A percentile compares a stretch with the other conserved stretches of the same genome.
phyloP scores from a whole-genome alignment of 2,888 invertebrate species.

The Himalopsyche tibetana region DNA sequence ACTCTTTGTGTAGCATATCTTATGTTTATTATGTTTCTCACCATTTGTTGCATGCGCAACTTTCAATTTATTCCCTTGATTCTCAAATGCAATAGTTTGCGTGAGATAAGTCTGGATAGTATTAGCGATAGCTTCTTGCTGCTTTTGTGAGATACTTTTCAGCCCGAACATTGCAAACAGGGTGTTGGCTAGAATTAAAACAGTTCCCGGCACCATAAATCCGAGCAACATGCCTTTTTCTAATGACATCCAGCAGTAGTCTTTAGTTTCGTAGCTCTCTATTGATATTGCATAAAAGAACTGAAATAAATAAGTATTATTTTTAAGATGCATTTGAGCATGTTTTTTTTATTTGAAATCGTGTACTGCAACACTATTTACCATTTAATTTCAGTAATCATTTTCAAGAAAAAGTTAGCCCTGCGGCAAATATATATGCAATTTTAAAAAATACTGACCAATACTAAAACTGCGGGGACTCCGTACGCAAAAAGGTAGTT shows the following conservation, averaged over 20 bases:
- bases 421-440: no score
- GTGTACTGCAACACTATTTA: no score
- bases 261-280: conserved; percentile 83
- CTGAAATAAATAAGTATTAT: conserved; percentile 69
- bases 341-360: no score
- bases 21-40: background rate
- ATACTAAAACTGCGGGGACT: conserved; percentile 80
- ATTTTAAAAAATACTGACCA: conserved; percentile 75
- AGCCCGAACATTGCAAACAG: conserved; percentile 78
- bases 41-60: conserved; percentile 20
- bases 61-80: conserved; percentile 36
- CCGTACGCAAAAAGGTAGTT: conserved; percentile 80
- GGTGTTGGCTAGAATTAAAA: conserved; percentile 81
- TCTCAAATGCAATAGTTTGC: conserved; percentile 50
- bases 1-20: background rate
- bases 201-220: conserved; percentile 84
- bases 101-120: conserved; percentile 70
- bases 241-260: conserved; percentile 87
- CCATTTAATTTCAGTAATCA: no score
- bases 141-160: conserved; percentile 74
- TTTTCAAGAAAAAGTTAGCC: no score
- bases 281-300: conserved; percentile 82
- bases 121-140: conserved; percentile 73
- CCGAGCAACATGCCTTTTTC: conserved; percentile 87
- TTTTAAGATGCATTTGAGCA: no score